Evolutionary conservation across 1,140 invertebrate species (phyloP).

Genomic region (Euura saliciscinereae): DNA sequence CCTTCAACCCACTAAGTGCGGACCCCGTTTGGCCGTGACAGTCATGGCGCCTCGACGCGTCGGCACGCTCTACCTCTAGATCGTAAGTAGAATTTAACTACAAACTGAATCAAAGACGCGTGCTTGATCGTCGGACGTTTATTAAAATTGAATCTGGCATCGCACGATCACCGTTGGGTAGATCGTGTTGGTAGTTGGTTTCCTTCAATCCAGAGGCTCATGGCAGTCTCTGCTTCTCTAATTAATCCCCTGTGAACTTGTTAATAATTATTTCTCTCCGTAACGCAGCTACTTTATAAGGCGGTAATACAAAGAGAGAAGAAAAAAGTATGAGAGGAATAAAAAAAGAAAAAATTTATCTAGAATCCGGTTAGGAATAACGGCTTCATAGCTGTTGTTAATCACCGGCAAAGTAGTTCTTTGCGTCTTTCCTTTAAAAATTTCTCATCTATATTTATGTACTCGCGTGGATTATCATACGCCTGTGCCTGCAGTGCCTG

Average conservation of each 20-base stretch:
- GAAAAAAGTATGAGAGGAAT: no score
- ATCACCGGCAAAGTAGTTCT: no score
- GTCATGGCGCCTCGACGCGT: constrained; percentile 57
- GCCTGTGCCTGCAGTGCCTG: no score
- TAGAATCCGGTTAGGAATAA: constrained; percentile 4
- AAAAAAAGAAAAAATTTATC: background rate
- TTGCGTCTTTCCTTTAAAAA: no score
- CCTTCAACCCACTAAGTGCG: constrained; percentile 53
- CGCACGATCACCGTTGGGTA: no score
- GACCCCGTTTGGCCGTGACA: constrained; percentile 56
- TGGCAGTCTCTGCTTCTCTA: background rate
- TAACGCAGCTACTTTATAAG: background rate
- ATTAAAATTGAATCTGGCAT: no score
- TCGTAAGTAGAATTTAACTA: constrained; percentile 39
- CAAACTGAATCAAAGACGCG: no score
- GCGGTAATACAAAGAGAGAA: background rate
- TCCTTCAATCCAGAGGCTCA: no score
- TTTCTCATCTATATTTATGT: background rate
- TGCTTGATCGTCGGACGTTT: no score
- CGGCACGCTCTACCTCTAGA: constrained; percentile 61
- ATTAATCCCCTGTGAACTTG: constrained; percentile 1
- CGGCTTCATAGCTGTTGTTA: background rate
- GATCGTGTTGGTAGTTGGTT: no score
- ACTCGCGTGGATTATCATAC: background rate
- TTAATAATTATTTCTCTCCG: background rate